Percentiles rank a stretch among this genome's conserved stretches.
Evolutionary conservation across 2,888 invertebrate species (phyloP).

Genomic region (Leucoma salicis): DNA sequence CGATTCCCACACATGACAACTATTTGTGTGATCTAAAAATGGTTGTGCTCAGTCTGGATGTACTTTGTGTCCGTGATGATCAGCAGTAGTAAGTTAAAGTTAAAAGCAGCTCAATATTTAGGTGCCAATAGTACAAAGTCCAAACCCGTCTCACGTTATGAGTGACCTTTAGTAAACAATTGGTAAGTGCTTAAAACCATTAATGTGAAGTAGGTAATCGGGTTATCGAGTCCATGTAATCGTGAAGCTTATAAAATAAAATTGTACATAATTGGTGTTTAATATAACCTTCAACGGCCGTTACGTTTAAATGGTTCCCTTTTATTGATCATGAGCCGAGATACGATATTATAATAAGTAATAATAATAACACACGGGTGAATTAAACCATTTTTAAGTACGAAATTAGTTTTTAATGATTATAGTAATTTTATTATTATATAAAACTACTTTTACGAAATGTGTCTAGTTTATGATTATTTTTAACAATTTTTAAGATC

Average conservation of each 20-base stretch:
- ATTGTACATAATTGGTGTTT: slow-evolving; percentile 35
- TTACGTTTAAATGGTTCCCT: no score
- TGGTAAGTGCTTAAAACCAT: slow-evolving; percentile 26
- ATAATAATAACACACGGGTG: slow-evolving; percentile 16
- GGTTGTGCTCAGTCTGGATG: no score
- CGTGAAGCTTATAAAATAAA: slow-evolving; percentile 32
- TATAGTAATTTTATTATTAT: no score
- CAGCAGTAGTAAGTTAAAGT: no score
- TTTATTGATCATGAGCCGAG: slow-evolving; percentile 17
- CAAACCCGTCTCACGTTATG: slow-evolving; percentile 23
- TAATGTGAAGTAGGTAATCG: slow-evolving; percentile 31
- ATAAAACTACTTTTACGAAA: no score
- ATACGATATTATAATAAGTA: slow-evolving; percentile 15
- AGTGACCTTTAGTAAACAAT: slow-evolving; percentile 32
- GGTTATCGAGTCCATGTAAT: slow-evolving; percentile 28
- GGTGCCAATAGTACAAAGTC: slow-evolving; percentile 13
- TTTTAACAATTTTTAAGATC: no score
- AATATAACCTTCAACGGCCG: slow-evolving; percentile 29
- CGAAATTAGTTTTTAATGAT: slow-evolving; percentile 27
- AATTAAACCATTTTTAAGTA: slow-evolving; percentile 23
- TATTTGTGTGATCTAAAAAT: no score
- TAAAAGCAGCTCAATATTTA: slow-evolving; percentile 21
- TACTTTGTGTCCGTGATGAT: no score
- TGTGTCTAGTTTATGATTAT: no score
- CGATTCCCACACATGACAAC: no score